phyloP scores from a whole-genome alignment of 2,888 invertebrate genomes.

The Caenorhabditis sinica region DNA sequence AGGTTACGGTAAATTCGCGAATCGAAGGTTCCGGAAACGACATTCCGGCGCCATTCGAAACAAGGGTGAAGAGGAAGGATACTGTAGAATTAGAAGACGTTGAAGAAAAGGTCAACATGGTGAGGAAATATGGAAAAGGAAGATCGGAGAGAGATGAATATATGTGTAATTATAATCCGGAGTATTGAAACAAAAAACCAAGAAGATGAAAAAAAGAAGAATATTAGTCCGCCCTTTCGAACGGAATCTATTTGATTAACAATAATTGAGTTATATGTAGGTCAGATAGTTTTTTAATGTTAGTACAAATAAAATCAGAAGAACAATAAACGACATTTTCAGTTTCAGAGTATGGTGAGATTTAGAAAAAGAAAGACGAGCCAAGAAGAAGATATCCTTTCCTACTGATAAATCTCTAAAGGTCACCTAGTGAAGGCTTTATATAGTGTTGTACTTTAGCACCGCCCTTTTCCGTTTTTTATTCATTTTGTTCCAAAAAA shows the following conservation, averaged over 20 bases:
- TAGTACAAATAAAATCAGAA: not conserved
- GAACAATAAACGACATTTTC: too few species aligned
- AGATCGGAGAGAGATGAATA: not conserved
- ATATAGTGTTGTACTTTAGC: slow-evolving; percentile 42
- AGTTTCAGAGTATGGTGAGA: too few species aligned
- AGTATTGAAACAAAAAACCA: not conserved
- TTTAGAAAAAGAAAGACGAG: not conserved
- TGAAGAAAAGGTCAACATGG: slow-evolving; percentile 33
- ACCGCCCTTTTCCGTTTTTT: slow-evolving; percentile 39
- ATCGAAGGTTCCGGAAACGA: slow-evolving; percentile 50
- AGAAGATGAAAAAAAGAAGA: slow-evolving; percentile 4
- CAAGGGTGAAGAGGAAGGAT: not conserved
- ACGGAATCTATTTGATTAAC: slow-evolving; percentile 54
- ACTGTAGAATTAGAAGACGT: slow-evolving; percentile 33
- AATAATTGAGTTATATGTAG: slow-evolving; percentile 54
- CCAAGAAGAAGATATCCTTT: not conserved
- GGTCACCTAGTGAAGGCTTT: slow-evolving; percentile 15
- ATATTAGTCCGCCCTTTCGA: slow-evolving; percentile 14
- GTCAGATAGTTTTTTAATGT: slow-evolving; percentile 38
- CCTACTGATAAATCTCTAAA: not conserved
- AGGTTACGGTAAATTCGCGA: slow-evolving; percentile 48
- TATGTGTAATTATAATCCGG: slow-evolving; percentile 38
- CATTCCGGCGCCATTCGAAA: slow-evolving; percentile 44
- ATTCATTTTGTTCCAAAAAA: slow-evolving; percentile 41
- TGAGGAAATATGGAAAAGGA: slow-evolving; percentile 3